These are phyloP conservation scores for Tiaroga cobitis DNA, from an alignment of 2,797 vertebrate species.

Conservation along the genomic window DNA sequence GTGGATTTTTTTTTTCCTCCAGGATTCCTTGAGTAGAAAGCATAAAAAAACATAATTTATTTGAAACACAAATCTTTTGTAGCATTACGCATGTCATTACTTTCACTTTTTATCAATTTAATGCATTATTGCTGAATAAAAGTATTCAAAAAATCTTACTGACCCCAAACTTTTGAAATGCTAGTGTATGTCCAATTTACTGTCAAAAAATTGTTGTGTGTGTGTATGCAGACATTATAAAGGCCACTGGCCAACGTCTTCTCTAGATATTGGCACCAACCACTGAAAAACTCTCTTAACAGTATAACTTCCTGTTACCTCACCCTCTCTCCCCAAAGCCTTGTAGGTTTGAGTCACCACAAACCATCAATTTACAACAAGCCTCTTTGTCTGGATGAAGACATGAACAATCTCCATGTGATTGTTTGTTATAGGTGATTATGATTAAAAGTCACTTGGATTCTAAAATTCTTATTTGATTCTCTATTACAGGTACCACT, in stretches of 20 bases:
- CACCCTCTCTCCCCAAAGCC: neutral
- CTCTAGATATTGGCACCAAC: neutral
- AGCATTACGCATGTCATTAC: neutral
- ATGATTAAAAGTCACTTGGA: neutral
- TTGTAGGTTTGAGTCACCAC: conserved; percentile 17
- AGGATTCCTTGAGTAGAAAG: neutral
- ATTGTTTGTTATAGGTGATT: neutral
- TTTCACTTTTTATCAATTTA: neutral
- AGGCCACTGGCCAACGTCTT: neutral
- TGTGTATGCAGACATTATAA: neutral
- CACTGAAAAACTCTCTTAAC: no score
- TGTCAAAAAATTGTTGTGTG: neutral
- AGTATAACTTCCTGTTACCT: neutral
- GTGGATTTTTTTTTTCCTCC: neutral
- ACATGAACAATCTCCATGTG: neutral
- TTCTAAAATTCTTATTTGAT: neutral
- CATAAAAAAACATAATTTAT: neutral
- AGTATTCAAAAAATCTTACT: neutral
- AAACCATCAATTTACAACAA: neutral
- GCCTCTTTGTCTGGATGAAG: neutral
- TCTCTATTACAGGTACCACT: conserved; percentile 65
- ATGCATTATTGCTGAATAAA: neutral
- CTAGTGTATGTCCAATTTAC: neutral
- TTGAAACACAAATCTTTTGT: neutral
- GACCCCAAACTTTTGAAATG: neutral